Conservation (phyloP, 2,797 vertebrate genomes). For the Echeneis naucrates region DNA sequence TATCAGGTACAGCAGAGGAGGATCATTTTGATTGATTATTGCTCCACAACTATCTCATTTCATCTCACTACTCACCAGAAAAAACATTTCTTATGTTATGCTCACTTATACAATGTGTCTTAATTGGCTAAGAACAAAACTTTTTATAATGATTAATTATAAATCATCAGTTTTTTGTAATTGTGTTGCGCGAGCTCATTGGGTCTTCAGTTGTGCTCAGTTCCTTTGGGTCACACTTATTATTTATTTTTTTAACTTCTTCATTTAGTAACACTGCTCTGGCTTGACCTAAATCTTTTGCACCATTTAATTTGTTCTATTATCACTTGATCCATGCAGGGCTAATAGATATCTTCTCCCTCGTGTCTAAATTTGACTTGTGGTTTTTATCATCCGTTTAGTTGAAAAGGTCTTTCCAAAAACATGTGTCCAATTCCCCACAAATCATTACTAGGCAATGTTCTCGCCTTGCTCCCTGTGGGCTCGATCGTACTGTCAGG, state of each 20-base stretch:
- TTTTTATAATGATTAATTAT: too few relatives aligned
- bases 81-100: too few relatives aligned
- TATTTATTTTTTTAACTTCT: not conserved
- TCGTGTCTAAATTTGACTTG: slow-evolving; percentile 12
- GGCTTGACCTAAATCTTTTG: not conserved
- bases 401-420: slow-evolving; percentile 77
- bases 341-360: not conserved
- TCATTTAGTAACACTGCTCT: not conserved
- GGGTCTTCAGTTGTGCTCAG: too few relatives aligned
- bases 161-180: too few relatives aligned
- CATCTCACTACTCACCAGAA: too few relatives aligned
- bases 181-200: too few relatives aligned
- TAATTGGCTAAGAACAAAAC: slow-evolving; percentile 16
- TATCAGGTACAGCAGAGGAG: not conserved
- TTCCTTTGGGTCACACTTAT: slow-evolving; percentile 25
- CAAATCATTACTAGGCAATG: slow-evolving; percentile 84
- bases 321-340: slow-evolving; percentile 3
- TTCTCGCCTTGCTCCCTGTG: slow-evolving; percentile 79
- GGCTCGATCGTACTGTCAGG: slow-evolving; percentile 83
- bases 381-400: slow-evolving; percentile 63
- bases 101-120: not conserved
- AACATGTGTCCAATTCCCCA: slow-evolving; percentile 85
- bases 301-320: slow-evolving; percentile 1
- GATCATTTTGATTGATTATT: not conserved
- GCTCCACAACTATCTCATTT: not conserved